A percentile compares a stretch with the other conserved stretches of the same genome.
These are phyloP conservation scores for Telmatherina bonti DNA, from an alignment of 2,797 vertebrate genomes.

Conservation along the genomic window DNA sequence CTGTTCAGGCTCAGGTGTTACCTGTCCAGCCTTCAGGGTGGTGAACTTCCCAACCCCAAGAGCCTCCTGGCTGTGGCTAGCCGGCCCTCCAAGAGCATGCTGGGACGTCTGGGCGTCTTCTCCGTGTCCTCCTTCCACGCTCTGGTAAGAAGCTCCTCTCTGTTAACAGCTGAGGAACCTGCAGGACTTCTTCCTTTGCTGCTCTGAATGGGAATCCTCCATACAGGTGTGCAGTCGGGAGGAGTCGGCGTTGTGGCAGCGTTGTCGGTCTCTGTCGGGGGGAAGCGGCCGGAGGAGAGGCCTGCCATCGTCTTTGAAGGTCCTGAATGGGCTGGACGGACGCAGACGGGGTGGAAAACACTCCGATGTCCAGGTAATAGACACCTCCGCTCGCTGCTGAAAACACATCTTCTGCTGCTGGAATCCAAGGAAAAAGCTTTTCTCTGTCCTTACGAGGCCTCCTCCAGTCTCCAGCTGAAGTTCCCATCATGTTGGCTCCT, in stretches of 20 bases:
- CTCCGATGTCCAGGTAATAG: slow-evolving; percentile 85
- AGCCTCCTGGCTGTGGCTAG: slow-evolving; percentile 89
- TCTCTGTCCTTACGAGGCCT: neutral
- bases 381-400: neutral
- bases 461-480: slow-evolving; percentile 8
- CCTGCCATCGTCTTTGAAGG: slow-evolving; percentile 90
- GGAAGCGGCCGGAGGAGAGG: slow-evolving; percentile 82
- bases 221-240: slow-evolving; percentile 91
- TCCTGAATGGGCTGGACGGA: slow-evolving; percentile 86
- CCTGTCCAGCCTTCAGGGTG: slow-evolving; percentile 92
- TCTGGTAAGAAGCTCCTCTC: slow-evolving; percentile 81
- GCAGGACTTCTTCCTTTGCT: too few relatives aligned
- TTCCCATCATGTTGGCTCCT: slow-evolving; percentile 16
- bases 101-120: slow-evolving; percentile 91
- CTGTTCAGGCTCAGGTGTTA: slow-evolving; percentile 93
- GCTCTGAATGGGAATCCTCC: neutral
- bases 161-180: too few relatives aligned
- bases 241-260: slow-evolving; percentile 84
- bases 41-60: slow-evolving; percentile 94
- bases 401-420: too few relatives aligned
- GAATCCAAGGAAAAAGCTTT: too few relatives aligned
- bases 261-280: slow-evolving; percentile 84
- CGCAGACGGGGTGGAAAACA: slow-evolving; percentile 83
- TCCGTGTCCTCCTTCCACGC: slow-evolving; percentile 96
- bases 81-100: slow-evolving; percentile 89